A percentile compares a stretch with the other conserved stretches of the same genome.
These are phyloP conservation scores for Erythrocercus mccallii DNA, from an alignment of 2,113 vertebrate species.

Conservation along the genomic window DNA sequence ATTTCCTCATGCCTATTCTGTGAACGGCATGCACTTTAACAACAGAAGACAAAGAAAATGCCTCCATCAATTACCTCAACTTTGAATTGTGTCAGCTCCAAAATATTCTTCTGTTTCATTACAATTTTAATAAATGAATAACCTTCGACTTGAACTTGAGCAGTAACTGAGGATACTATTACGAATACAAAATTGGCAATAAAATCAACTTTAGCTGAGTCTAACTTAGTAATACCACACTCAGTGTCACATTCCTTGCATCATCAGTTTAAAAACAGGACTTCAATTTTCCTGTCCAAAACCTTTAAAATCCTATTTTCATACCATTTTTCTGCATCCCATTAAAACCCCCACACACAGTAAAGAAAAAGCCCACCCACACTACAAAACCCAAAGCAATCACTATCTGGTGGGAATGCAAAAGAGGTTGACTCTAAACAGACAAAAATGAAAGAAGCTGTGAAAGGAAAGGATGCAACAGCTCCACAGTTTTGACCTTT, in stretches of 20 bases:
- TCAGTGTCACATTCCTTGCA: not conserved
- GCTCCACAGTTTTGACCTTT: conserved; percentile 29
- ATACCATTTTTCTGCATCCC: not conserved
- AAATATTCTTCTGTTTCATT: not conserved
- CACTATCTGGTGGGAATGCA: not conserved
- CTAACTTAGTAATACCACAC: not conserved
- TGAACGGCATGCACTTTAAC: not conserved
- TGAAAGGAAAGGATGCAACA: conserved; percentile 30
- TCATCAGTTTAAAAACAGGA: not conserved
- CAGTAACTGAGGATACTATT: not conserved
- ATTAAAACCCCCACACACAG: not conserved
- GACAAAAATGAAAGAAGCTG: conserved; percentile 28
- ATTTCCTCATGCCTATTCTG: not conserved
- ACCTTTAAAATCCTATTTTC: not conserved
- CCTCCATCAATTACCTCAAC: not conserved
- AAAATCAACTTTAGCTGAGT: not conserved
- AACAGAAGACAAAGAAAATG: not conserved
- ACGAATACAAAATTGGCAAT: not conserved
- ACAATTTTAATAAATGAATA: not conserved
- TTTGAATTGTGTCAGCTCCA: not conserved
- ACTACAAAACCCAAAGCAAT: not conserved
- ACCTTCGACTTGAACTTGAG: not conserved
- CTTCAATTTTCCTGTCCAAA: not conserved
- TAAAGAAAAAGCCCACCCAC: not conserved
- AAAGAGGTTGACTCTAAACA: not conserved